Evolutionary conservation across 1,140 invertebrate genomes (phyloP), one percentile per base, ranked within the genome.

Genomic region (Holotrichia oblita): DNA sequence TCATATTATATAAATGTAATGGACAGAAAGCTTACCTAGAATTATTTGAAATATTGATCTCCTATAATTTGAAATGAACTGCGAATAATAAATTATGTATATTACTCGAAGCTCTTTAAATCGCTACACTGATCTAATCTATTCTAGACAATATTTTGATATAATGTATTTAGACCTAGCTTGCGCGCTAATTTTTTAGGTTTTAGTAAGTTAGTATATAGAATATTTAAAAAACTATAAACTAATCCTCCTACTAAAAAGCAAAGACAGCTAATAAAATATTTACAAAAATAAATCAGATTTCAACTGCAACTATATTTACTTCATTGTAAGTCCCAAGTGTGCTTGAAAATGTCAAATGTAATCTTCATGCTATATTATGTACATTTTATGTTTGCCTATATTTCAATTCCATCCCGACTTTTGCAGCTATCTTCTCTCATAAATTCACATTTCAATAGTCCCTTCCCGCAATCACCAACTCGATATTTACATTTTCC

Each of bases 401-500:
- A 55, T 55, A 55, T 55, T 55, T 55, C 48, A 55, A 55, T 55
- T 55, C 17, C 14, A 17, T 55, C n/a, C 14, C 48, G 48, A 2
- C 12, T 55, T 55, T 55, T n/a, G 48, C 48, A 55, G 48, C 48
- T 55, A 55, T 55, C 48, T 55, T 55, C 17, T 55, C 17, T 17
- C 48, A 55, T 55, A 55, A 55, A 55, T 55, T 55, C 48, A 55
- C 48, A 14, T 55, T 55, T 55, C 48, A 55, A 55, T 55, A 55
- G 48, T 17, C 48, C 48, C 12, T 55, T 55, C 48, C 48, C n/a
- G 48, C 12, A 17, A 55, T 55, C 48, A 17, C 48, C 48, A 6
- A 55, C 14, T 55, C 48, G 48, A 55, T 55, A 55, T 55, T 55
- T 55, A n/a, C 48, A 55, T 55, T 55, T 55, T 55, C 48, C 48